Evolutionary conservation across 2,888 invertebrate genomes (phyloP).

Genomic region (Nycteola revayana): DNA sequence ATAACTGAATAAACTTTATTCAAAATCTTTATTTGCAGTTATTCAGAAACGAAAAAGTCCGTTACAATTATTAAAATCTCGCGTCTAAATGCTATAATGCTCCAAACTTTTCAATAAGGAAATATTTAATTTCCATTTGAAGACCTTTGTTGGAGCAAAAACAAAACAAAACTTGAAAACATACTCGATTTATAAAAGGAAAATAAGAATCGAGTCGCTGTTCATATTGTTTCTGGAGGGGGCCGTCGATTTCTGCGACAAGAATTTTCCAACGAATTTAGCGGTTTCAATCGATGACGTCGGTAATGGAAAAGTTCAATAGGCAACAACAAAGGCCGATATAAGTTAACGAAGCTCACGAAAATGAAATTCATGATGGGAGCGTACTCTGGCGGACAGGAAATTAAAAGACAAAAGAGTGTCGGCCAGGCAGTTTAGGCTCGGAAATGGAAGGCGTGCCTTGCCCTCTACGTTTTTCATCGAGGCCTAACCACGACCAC

Average conservation of each 20-base stretch:
- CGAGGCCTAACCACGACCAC: slow-evolving; percentile 49
- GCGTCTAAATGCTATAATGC: slow-evolving; percentile 51
- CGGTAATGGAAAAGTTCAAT: slow-evolving; percentile 80
- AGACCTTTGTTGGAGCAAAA: slow-evolving; percentile 44
- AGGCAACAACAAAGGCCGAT: slow-evolving; percentile 75
- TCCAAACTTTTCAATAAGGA: slow-evolving; percentile 71
- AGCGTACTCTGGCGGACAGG: slow-evolving; percentile 72
- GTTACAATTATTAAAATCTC: slow-evolving; percentile 63
- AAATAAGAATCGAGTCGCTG: slow-evolving; percentile 52
- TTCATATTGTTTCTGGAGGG: slow-evolving; percentile 49
- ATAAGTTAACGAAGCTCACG: slow-evolving; percentile 78
- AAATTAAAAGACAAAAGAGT: slow-evolving; percentile 82
- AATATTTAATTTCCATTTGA: slow-evolving; percentile 69
- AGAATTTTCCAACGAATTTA: slow-evolving; percentile 71
- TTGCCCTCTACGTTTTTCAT: slow-evolving; percentile 53
- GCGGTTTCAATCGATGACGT: slow-evolving; percentile 74
- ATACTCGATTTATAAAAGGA: slow-evolving; percentile 59
- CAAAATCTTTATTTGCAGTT: slow-evolving; percentile 25
- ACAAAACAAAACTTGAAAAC: slow-evolving; percentile 56
- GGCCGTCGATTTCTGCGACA: slow-evolving; percentile 50
- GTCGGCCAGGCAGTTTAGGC: slow-evolving; percentile 68
- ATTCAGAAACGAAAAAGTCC: slow-evolving; percentile 42
- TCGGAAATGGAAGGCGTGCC: slow-evolving; percentile 73
- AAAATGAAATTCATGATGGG: slow-evolving; percentile 75
- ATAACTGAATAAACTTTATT: slow-evolving; percentile 23